These are phyloP conservation scores for Zosterops japonicus DNA, from an alignment of 2,113 vertebrate species.

Conservation along the genomic window DNA sequence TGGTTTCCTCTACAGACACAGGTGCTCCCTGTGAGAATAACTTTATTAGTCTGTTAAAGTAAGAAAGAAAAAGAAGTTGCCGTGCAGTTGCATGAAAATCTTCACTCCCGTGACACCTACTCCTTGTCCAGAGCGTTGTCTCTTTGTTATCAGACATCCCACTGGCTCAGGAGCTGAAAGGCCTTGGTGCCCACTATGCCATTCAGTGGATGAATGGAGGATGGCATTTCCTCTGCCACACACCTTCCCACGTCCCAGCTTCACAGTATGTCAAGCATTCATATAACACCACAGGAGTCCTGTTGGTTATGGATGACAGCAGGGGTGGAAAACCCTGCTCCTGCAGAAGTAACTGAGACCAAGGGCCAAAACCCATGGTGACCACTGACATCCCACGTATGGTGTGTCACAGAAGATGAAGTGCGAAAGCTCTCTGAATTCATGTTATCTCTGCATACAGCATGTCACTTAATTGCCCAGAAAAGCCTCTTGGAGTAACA, in stretches of 20 bases:
- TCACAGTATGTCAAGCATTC: accelerated
- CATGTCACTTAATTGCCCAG: conserved; percentile 32
- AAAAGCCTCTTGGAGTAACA: conserved; percentile 9
- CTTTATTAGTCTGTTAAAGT: background rate
- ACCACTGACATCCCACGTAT: background rate
- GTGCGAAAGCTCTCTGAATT: background rate
- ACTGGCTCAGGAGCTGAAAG: background rate
- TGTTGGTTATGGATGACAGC: background rate
- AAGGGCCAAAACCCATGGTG: background rate
- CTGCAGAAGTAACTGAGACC: background rate
- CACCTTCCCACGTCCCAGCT: background rate
- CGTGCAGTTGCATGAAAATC: background rate
- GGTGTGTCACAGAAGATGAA: background rate
- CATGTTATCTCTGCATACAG: background rate
- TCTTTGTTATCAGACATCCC: background rate
- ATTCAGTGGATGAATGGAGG: background rate
- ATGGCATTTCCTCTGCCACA: background rate
- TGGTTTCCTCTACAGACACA: background rate
- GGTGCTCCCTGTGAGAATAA: background rate
- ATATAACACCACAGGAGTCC: background rate
- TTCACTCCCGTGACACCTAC: background rate
- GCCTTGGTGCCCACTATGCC: too few relatives aligned
- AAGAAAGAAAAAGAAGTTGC: background rate
- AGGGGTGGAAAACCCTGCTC: background rate
- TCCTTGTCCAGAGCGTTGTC: background rate